phyloP scores from a whole-genome alignment of 2,113 vertebrate species.

The Buteo buteo region DNA sequence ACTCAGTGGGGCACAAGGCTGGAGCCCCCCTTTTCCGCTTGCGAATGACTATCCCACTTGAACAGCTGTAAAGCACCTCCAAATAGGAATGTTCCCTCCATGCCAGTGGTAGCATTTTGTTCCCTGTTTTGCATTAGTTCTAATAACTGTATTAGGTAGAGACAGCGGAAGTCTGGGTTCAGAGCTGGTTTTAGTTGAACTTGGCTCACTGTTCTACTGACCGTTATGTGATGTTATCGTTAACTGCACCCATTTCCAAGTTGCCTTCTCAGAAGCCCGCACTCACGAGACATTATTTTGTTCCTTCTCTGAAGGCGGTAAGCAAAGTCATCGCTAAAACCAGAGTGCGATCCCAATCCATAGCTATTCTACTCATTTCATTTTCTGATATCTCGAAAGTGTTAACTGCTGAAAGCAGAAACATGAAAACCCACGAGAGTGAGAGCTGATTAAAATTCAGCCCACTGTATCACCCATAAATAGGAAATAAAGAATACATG shows the following conservation, averaged over 20 bases:
- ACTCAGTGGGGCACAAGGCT: not conserved
- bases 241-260: not conserved
- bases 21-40: not conserved
- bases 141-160: not conserved
- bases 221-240: not conserved
- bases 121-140: not conserved
- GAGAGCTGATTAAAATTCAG: constrained; percentile 61
- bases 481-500: constrained; percentile 55
- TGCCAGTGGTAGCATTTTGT: not conserved
- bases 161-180: not conserved
- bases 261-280: not conserved
- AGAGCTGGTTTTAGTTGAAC: not conserved
- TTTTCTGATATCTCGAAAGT: not conserved
- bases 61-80: not conserved
- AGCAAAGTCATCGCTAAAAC: not conserved
- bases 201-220: not conserved
- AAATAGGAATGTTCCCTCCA: not conserved
- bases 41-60: not conserved
- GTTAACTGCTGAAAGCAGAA: constrained; percentile 40
- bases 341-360: not conserved
- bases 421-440: not conserved
- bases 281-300: not conserved
- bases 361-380: not conserved
- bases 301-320: not conserved
- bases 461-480: constrained; percentile 33